Evolutionary conservation across 1,140 invertebrate genomes (phyloP).

Genomic region (Drosophila bocki): DNA sequence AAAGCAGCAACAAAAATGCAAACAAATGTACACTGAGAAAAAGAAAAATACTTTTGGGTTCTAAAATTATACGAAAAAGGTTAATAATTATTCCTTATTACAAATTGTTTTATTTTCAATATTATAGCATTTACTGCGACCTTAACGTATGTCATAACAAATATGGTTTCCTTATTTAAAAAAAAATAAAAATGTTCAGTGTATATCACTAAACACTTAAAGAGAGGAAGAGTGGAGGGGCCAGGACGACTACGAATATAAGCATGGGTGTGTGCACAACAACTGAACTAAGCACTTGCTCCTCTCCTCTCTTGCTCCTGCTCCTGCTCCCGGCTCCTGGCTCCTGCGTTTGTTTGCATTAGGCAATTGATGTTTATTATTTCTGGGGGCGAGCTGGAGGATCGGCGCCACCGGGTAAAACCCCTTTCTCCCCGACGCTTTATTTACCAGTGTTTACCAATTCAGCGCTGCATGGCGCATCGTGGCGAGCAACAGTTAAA

Average conservation of each 20-base stretch:
- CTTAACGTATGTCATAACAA: too few relatives aligned
- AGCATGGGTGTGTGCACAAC: constrained; percentile 33
- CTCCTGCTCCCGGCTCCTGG: neutral
- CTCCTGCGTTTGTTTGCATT: constrained; percentile 63
- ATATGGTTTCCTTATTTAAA: too few relatives aligned
- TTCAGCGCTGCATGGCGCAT: constrained; percentile 5
- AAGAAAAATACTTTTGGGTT: neutral
- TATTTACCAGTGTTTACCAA: constrained; percentile 37
- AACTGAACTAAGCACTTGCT: constrained; percentile 40
- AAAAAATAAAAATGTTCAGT: neutral
- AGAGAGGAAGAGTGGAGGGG: neutral
- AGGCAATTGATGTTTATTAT: constrained; percentile 74
- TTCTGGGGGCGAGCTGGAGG: constrained; percentile 29
- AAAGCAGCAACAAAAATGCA: constrained; percentile 42
- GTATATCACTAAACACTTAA: neutral
- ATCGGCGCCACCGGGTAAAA: constrained; percentile 5
- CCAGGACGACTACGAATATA: constrained; percentile 27
- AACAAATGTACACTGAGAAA: constrained; percentile 43
- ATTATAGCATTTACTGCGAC: too few relatives aligned
- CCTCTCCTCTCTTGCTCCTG: too few relatives aligned
- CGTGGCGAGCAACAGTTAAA: constrained; percentile 34
- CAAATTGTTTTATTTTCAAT: too few relatives aligned
- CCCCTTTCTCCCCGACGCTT: neutral
- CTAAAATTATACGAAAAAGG: rapidly evolving
- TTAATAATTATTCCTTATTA: too few relatives aligned